These are phyloP conservation scores for Eurosta solidaginis DNA, from an alignment of 1,140 invertebrate species.

Conservation along the genomic window DNA sequence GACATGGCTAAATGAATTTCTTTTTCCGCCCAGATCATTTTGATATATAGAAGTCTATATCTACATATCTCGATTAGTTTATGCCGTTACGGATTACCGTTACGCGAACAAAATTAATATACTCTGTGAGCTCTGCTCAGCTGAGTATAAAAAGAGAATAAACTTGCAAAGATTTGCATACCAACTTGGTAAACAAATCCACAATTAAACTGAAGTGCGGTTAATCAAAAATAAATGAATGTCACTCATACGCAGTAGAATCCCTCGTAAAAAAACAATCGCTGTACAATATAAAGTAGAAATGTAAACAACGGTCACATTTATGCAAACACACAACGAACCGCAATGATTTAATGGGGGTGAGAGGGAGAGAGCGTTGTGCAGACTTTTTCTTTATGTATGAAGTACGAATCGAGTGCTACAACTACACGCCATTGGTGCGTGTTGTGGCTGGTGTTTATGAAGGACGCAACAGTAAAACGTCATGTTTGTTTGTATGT, in stretches of 20 bases:
- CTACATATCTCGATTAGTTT: no score
- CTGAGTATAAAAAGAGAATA: no score
- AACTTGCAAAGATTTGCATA: no score
- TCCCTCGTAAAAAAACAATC: neutral
- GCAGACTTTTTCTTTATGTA: neutral
- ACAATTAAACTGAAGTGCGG: no score
- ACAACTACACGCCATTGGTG: neutral
- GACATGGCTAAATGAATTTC: no score
- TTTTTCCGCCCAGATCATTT: no score
- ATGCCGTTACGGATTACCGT: no score
- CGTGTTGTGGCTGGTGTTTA: neutral
- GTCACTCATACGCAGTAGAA: neutral
- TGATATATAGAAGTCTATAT: no score
- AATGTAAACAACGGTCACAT: neutral
- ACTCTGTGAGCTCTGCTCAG: no score
- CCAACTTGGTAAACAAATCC: no score
- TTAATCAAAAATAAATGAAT: neutral
- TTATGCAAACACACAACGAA: neutral
- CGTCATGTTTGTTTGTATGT: no score
- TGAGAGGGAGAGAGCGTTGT: neutral
- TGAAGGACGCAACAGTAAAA: constrained; percentile 18
- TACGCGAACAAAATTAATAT: no score
- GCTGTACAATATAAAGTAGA: neutral
- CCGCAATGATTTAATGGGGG: neutral
- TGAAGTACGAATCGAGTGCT: neutral